Percentiles rank a stretch among this genome's conserved stretches.
These are phyloP conservation scores for Sigmodon hispidus DNA, from an alignment of 2,113 vertebrate species.

Conservation along the genomic window DNA sequence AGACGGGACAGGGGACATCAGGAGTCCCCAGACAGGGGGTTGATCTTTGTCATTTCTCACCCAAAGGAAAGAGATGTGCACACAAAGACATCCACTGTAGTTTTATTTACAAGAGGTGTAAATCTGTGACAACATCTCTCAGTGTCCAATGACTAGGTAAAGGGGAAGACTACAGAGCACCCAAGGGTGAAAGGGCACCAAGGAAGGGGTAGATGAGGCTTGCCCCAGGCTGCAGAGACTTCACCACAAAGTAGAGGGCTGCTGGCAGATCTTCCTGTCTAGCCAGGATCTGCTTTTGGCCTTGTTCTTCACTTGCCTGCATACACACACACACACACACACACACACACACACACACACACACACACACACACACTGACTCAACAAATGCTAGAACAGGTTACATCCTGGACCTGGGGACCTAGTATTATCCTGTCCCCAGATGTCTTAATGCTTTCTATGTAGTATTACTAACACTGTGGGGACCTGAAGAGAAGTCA, in stretches of 20 bases:
- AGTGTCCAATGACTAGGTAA: slow-evolving; percentile 12
- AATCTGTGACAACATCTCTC: slow-evolving; percentile 58
- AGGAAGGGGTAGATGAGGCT: not conserved
- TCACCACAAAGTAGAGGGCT: not conserved
- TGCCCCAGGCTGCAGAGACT: not conserved
- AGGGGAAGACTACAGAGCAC: slow-evolving; percentile 9
- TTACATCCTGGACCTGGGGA: not conserved
- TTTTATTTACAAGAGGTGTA: slow-evolving; percentile 79
- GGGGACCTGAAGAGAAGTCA: not conserved
- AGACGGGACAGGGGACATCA: slow-evolving; percentile 19
- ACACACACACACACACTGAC: not conserved
- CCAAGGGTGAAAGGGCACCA: not conserved
- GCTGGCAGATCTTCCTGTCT: not conserved
- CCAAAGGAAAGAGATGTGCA: slow-evolving; percentile 80
- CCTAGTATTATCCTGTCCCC: not conserved
- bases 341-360: not conserved
- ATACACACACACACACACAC: not conserved
- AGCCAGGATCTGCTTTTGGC: not conserved
- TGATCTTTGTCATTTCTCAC: slow-evolving; percentile 61
- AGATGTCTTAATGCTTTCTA: not conserved
- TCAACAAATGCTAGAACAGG: not conserved
- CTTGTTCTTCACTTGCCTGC: not conserved
- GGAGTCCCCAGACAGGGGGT: slow-evolving; percentile 10
- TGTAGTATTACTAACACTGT: not conserved
- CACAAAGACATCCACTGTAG: slow-evolving; percentile 76